Evolutionary conservation across 2,113 vertebrate genomes (phyloP).

Genomic region (Eretmochelys imbricata): DNA sequence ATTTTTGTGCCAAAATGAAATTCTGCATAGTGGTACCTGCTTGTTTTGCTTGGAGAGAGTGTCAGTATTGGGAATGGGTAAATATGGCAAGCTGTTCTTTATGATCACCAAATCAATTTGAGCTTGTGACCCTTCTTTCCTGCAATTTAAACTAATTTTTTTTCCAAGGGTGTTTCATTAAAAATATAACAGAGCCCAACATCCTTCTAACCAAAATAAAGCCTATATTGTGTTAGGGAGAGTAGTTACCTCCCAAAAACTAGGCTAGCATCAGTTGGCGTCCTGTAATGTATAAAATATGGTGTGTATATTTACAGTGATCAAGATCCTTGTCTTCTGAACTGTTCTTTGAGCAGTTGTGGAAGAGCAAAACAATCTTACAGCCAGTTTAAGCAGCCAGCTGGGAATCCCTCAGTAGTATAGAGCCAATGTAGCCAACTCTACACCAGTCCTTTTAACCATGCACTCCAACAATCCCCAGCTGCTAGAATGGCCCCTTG

Average conservation of each 20-base stretch:
- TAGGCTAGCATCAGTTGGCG: neutral
- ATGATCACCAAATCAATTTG: neutral
- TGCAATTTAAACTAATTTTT: neutral
- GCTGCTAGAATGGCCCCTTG: neutral
- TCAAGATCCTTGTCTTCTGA: fast-evolving
- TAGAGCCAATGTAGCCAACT: neutral
- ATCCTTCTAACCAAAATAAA: neutral
- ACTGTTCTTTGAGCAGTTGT: neutral
- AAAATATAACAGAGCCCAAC: neutral
- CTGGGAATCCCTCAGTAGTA: neutral
- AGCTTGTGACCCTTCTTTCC: neutral
- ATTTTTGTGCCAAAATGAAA: neutral
- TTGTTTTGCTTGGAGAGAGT: neutral
- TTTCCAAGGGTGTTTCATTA: neutral
- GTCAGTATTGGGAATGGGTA: neutral
- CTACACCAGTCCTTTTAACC: neutral
- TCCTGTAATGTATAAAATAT: neutral
- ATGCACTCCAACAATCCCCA: fast-evolving
- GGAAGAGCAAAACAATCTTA: neutral
- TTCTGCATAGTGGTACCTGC: neutral
- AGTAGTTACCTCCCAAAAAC: neutral
- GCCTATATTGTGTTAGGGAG: neutral
- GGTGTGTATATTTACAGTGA: too few relatives aligned
- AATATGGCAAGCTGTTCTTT: neutral
- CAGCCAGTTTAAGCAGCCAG: neutral